A percentile compares a stretch with the other conserved stretches of the same genome.
phyloP scores from a whole-genome alignment of 2,113 vertebrate genomes.

The Gymnorhina tibicen region DNA sequence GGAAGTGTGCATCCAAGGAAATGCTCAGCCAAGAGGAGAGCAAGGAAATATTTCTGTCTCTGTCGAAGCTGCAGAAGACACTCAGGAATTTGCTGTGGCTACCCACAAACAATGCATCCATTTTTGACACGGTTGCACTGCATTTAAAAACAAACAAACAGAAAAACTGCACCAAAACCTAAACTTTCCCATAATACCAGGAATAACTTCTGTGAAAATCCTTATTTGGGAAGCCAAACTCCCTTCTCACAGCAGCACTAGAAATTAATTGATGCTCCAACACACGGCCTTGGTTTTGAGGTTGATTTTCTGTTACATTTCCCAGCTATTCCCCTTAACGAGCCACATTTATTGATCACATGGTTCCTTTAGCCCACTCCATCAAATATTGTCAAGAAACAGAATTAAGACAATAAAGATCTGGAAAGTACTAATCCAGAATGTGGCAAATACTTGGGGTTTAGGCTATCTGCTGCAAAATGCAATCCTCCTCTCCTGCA shows the following conservation, averaged over 20 bases:
- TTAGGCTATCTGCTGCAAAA: background rate
- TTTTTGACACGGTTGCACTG: background rate
- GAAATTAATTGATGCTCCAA: background rate
- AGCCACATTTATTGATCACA: background rate
- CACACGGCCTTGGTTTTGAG: background rate
- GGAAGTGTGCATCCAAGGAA: background rate
- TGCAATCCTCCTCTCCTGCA: background rate
- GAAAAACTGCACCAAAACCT: background rate
- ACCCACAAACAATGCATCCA: background rate
- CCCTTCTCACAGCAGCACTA: background rate
- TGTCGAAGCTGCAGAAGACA: background rate
- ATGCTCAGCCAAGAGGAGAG: background rate
- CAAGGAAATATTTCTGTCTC: background rate
- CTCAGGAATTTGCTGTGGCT: background rate
- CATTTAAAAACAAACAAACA: background rate
- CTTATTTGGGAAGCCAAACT: background rate
- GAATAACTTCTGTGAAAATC: background rate
- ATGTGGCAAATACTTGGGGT: accelerated
- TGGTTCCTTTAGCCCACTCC: background rate
- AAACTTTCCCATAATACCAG: background rate
- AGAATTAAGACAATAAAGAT: background rate
- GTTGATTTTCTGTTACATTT: background rate
- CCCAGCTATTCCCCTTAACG: background rate
- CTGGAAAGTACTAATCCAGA: background rate
- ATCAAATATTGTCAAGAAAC: background rate